Conservation (phyloP, 2,113 vertebrate species). For the Leptodactylus fuscus region DNA sequence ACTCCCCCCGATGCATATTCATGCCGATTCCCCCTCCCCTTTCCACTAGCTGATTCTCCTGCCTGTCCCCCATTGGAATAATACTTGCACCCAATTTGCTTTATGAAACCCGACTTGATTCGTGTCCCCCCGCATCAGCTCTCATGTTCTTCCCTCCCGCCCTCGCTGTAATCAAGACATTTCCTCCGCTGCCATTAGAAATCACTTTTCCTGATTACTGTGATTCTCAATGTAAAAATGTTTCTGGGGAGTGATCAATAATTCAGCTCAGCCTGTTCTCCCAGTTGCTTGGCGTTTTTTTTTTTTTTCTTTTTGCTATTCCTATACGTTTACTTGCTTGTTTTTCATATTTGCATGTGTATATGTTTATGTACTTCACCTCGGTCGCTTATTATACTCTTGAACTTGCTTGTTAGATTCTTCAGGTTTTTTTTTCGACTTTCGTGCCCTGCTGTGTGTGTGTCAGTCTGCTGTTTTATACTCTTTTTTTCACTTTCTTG, state of each 20-base stretch:
- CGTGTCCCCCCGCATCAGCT: not conserved
- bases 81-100: not conserved
- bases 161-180: constrained; percentile 44
- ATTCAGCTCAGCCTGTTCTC: constrained; percentile 27
- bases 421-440: too few relatives aligned
- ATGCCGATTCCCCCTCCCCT: too few relatives aligned
- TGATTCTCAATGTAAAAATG: constrained; percentile 45
- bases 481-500: not conserved
- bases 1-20: too few relatives aligned
- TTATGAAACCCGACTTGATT: not conserved
- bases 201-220: constrained; percentile 55
- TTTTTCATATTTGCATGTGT: not conserved
- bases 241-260: constrained; percentile 52
- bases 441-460: not conserved
- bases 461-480: too few relatives aligned
- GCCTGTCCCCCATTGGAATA: not conserved
- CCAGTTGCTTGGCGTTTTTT: not conserved
- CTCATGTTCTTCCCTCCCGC: constrained; percentile 4
- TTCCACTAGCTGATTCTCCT: not conserved
- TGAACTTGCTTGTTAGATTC: too few relatives aligned
- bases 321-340: not conserved
- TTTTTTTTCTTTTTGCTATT: not conserved
- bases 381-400: not conserved
- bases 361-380: not conserved
- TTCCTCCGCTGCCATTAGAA: constrained; percentile 45